Conservation (phyloP, 2,797 vertebrate species). For the Orientallactaga sibirica region DNA sequence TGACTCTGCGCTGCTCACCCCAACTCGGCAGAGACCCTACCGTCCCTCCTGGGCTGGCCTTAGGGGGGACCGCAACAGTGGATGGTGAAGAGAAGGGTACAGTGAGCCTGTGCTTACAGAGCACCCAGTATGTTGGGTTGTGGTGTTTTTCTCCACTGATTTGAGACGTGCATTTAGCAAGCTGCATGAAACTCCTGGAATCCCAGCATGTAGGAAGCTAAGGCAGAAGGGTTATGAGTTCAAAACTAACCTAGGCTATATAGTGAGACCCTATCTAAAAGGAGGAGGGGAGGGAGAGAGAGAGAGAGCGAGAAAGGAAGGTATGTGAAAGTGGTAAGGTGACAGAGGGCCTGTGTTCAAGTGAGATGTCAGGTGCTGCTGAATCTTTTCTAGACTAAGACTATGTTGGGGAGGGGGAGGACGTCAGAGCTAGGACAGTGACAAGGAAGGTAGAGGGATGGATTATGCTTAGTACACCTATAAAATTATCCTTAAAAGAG, state of each 20-base stretch:
- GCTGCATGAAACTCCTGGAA: not conserved
- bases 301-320: not conserved
- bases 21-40: too few species aligned
- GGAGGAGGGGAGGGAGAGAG: not conserved
- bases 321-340: not conserved
- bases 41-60: too few species aligned
- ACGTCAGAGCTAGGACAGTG: not conserved
- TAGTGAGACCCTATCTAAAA: not conserved
- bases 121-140: not conserved
- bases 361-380: not conserved
- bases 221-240: not conserved
- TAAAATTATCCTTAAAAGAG: slow-evolving; percentile 19
- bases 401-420: not conserved
- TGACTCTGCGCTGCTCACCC: too few species aligned
- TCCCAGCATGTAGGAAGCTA: not conserved
- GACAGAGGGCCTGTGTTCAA: not conserved
- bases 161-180: slow-evolving; percentile 1
- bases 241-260: not conserved
- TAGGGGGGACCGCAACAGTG: not conserved
- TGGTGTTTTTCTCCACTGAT: not conserved
- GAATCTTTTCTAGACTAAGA: not conserved
- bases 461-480: not conserved
- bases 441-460: not conserved
- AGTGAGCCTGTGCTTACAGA: not conserved
- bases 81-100: not conserved